Percentiles rank a stretch among this genome's conserved stretches.
phyloP scores from a whole-genome alignment of 2,797 vertebrate genomes.

The Crax fasciolata region DNA sequence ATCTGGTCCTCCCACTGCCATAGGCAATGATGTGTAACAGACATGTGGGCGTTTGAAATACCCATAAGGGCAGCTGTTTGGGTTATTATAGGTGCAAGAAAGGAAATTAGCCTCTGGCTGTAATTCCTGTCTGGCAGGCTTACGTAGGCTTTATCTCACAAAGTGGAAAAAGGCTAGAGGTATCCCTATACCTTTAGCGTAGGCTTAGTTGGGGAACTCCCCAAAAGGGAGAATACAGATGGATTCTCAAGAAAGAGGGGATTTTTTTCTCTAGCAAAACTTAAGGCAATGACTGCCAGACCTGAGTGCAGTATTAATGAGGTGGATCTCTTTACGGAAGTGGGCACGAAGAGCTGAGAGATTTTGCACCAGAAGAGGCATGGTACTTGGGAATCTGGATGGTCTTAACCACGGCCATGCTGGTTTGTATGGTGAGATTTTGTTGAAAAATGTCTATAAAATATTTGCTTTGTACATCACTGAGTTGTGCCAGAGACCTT shows the following conservation, averaged over 20 bases:
- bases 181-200: not conserved
- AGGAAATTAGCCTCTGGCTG: not conserved
- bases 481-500: not conserved
- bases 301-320: not conserved
- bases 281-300: not conserved
- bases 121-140: not conserved
- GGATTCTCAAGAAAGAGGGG: not conserved
- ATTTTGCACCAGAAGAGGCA: not conserved
- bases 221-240: not conserved
- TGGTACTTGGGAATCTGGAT: not conserved
- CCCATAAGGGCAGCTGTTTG: not conserved
- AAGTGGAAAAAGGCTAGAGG: not conserved
- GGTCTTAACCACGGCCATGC: not conserved
- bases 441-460: not conserved
- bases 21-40: not conserved
- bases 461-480: not conserved
- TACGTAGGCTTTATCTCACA: not conserved
- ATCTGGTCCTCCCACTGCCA: not conserved
- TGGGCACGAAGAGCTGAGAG: not conserved
- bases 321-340: not conserved
- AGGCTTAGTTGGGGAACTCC: not conserved
- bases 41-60: not conserved
- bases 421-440: not conserved
- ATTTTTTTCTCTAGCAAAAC: not conserved
- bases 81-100: not conserved